phyloP scores from a whole-genome alignment of 2,888 invertebrate genomes.

The Eucera pruinosa region DNA sequence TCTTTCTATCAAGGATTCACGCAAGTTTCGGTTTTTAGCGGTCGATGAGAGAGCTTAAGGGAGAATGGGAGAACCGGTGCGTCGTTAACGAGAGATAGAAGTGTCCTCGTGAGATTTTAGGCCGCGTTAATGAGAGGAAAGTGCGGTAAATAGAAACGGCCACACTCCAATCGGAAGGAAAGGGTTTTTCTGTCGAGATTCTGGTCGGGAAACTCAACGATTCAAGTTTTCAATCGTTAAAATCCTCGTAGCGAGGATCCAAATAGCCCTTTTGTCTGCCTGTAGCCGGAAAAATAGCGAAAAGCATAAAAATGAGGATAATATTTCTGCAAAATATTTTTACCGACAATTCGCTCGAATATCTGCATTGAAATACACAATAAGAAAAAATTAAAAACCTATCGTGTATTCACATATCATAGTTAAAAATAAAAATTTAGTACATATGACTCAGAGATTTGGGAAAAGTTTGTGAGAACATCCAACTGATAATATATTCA shows the following conservation, averaged over 20 bases:
- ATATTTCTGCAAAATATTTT: neutral
- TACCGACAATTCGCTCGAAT: too few relatives aligned
- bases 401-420: too few relatives aligned
- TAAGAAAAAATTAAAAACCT: too few relatives aligned
- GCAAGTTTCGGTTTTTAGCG: constrained; percentile 52
- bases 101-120: constrained; percentile 60
- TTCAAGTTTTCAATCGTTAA: constrained; percentile 2
- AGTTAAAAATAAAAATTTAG: too few relatives aligned
- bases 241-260: neutral
- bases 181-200: constrained; percentile 8
- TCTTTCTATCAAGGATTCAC: constrained; percentile 20
- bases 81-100: constrained; percentile 58
- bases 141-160: constrained; percentile 46
- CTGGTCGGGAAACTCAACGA: neutral
- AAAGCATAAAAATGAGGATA: neutral
- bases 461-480: too few relatives aligned
- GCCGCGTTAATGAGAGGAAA: constrained; percentile 53
- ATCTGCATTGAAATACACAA: too few relatives aligned
- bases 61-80: constrained; percentile 34
- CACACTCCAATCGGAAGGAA: constrained; percentile 20
- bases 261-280: neutral
- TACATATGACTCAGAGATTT: too few relatives aligned
- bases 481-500: too few relatives aligned
- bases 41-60: constrained; percentile 35
- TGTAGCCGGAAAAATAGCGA: neutral